phyloP scores from a whole-genome alignment of 2,113 vertebrate genomes.

The Coptodon rendalli region DNA sequence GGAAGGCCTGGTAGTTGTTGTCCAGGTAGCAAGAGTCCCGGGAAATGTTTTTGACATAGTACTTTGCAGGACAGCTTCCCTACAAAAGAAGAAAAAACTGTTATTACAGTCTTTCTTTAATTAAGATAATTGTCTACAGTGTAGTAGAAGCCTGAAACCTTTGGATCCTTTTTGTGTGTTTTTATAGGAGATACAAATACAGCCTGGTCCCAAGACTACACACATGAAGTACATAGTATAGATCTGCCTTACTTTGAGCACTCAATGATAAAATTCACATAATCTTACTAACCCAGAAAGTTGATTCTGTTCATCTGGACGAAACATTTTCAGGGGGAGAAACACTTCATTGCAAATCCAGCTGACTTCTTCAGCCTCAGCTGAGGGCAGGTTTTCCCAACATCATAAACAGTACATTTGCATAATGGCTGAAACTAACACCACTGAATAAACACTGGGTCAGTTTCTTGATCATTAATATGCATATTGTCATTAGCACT shows the following conservation, averaged over 20 bases:
- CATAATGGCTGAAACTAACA: not conserved
- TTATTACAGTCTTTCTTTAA: no score
- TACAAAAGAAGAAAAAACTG: no score
- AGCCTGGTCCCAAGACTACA: not conserved
- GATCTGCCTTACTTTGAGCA: not conserved
- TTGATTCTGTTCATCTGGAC: not conserved
- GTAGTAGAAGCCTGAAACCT: not conserved
- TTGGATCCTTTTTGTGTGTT: not conserved
- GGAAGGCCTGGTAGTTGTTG: no score
- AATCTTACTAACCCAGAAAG: not conserved
- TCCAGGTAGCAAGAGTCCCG: no score
- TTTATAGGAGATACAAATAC: not conserved
- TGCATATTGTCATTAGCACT: not conserved
- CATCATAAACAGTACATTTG: not conserved
- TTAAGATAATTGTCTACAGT: accelerated
- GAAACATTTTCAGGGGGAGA: accelerated
- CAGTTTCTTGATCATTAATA: not conserved
- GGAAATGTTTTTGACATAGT: no score
- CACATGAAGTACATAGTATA: not conserved
- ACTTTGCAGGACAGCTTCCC: no score
- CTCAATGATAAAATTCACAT: not conserved
- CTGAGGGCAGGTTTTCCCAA: not conserved
- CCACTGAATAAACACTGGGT: not conserved
- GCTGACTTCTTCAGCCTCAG: not conserved
- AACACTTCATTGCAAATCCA: not conserved